phyloP scores from a whole-genome alignment of 2,888 invertebrate species.

The Melanotus villosus region DNA sequence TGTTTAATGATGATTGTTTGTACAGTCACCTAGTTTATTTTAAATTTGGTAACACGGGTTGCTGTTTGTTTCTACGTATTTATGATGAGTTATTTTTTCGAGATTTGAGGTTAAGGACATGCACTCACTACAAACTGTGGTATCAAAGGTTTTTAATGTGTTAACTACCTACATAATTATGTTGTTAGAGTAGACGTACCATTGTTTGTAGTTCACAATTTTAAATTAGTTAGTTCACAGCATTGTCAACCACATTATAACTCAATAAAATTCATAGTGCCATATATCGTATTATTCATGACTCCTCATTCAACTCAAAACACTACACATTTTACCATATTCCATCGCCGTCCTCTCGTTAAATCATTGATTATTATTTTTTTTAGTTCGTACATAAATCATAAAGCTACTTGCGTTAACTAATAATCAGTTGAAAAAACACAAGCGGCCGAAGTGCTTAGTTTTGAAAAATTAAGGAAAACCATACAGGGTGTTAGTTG shows the following conservation, averaged over 20 bases:
- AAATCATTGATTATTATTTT: conserved; percentile 35
- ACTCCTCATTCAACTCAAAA: conserved; percentile 39
- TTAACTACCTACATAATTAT: conserved; percentile 30
- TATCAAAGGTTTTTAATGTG: conserved; percentile 41
- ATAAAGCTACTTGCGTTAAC: conserved; percentile 17
- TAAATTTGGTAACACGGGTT: conserved; percentile 55
- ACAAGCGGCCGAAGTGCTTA: conserved; percentile 29
- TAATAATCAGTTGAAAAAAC: background rate
- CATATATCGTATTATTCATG: conserved; percentile 63
- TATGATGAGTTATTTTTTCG: conserved; percentile 33
- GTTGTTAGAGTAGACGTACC: conserved; percentile 47
- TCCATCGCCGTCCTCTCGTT: conserved; percentile 35
- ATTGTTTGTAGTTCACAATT: conserved; percentile 62
- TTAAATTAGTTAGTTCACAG: conserved; percentile 63
- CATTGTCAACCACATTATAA: conserved; percentile 68
- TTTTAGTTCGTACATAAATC: conserved; percentile 40
- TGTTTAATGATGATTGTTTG: conserved; percentile 47
- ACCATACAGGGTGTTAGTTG: background rate
- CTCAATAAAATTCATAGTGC: conserved; percentile 69
- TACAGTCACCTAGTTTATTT: conserved; percentile 56
- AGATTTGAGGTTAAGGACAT: conserved; percentile 41
- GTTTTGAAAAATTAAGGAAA: background rate
- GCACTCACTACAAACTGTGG: conserved; percentile 53
- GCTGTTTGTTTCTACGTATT: conserved; percentile 47
- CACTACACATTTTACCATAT: conserved; percentile 40